Evolutionary conservation across 2,113 vertebrate genomes (phyloP), one percentile per base, ranked within the genome.

Genomic region (Sebastes schlegelii): DNA sequence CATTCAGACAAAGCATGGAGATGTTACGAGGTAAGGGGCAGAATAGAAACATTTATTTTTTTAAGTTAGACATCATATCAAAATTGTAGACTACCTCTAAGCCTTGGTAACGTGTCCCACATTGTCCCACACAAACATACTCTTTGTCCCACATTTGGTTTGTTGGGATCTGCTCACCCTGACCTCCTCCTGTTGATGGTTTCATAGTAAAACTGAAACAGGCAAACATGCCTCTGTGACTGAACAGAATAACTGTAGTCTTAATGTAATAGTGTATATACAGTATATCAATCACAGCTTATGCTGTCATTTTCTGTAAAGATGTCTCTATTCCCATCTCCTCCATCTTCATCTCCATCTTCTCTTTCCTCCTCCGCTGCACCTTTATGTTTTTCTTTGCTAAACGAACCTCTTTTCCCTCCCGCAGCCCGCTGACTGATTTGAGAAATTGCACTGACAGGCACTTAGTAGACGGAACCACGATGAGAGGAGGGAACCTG

Each of bases 341-440:
- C 46, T 5, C 21, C 17, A 23, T 69, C 42, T 61, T 70, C 64
- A 60, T 69, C 42, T 65, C 74, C 64, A 60, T 74, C 60, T 45
- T 46, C 55, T 19, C 68, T 49, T 23, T 13, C 34, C 66, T 74
- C 51, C 26, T 73, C 23, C 54, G 3, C 71, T 51, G 46, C 85
- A 80, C 89, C 78, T 84, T 58, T 57, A 13, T 86, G 71, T 84
- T 88, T 89, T 77, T 46, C 77, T 82, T 64, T 14, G 60, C 77
- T 48, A 0, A 52, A 54, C 40, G 76, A 77, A 73, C 82, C 63
- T 70, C 19, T 13, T 60, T 74, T 57, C 64, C 80, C 84, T 80
- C 77, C 71, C 14, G n/a, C 82, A 49, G 78, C 48, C 72, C 57
- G 82, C 84, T 77, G 84, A 78, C 65, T 86, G 86, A 80, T 83